These are phyloP conservation scores for Zaprionus bogoriensis DNA, from an alignment of 2,888 invertebrate genomes.

Conservation along the genomic window DNA sequence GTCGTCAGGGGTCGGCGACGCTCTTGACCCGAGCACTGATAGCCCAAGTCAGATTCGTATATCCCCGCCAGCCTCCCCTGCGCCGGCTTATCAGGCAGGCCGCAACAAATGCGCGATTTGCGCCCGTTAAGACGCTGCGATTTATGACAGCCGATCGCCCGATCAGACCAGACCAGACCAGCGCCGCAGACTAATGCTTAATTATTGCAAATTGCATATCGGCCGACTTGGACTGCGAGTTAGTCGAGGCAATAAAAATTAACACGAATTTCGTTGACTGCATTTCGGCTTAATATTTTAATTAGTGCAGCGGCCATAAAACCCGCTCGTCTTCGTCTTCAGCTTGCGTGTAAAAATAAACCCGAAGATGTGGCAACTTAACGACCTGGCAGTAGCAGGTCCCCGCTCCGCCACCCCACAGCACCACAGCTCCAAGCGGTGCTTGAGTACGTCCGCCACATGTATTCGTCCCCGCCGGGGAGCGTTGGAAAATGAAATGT, in stretches of 20 bases:
- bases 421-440: too few relatives aligned
- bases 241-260: constrained; percentile 67
- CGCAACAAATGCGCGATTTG: constrained; percentile 30
- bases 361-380: constrained; percentile 48
- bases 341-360: constrained; percentile 41
- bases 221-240: not conserved
- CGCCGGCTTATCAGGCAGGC: constrained; percentile 28
- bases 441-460: not conserved
- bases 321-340: constrained; percentile 16
- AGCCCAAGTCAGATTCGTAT: constrained; percentile 10
- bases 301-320: constrained; percentile 52
- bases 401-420: constrained; percentile 14
- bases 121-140: constrained; percentile 23
- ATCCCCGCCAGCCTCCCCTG: not conserved
- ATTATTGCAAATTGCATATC: constrained; percentile 78
- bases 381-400: constrained; percentile 67
- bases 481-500: constrained; percentile 42
- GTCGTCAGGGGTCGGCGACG: constrained; percentile 56
- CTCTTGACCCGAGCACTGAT: constrained; percentile 61
- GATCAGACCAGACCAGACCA: constrained; percentile 1
- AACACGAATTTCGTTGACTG: constrained; percentile 66
- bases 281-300: constrained; percentile 65
- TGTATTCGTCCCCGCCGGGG: not conserved
- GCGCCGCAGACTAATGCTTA: constrained; percentile 60
- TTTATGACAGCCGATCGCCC: constrained; percentile 41